Percentiles rank a stretch among this genome's conserved stretches.
Evolutionary conservation across 2,888 invertebrate species (phyloP).

Genomic region (Hybos culiciformis): DNA sequence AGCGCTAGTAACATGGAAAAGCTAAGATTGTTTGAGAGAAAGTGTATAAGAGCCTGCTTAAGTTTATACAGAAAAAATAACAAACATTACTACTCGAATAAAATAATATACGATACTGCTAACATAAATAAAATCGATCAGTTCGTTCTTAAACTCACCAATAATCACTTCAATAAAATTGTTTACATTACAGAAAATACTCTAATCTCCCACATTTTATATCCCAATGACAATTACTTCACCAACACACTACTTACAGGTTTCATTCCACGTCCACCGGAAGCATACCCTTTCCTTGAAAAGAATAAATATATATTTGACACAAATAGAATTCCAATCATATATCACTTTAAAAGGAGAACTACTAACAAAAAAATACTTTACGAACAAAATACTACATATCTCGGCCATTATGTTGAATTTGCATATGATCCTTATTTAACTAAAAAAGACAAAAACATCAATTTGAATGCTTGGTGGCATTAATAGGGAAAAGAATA

Average conservation of each 20-base stretch:
- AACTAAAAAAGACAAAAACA: too few species aligned
- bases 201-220: background rate
- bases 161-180: background rate
- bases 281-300: background rate
- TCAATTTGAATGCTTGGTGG: too few species aligned
- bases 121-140: background rate
- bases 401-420: too few species aligned
- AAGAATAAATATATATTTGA: background rate
- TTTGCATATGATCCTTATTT: too few species aligned
- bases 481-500: too few species aligned
- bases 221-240: background rate
- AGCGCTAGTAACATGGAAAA: constrained; percentile 3
- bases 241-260: background rate
- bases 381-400: too few species aligned
- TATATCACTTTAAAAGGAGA: too few species aligned
- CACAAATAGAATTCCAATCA: too few species aligned
- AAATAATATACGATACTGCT: background rate
- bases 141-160: background rate
- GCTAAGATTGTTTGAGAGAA: constrained; percentile 5
- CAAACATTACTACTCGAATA: background rate
- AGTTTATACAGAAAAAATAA: background rate
- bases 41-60: background rate
- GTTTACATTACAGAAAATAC: background rate
- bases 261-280: background rate
- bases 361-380: too few species aligned